Evolutionary conservation across 2,888 invertebrate genomes (phyloP), one percentile per base, ranked within the genome.

Genomic region (Phrixothrix hirtus): DNA sequence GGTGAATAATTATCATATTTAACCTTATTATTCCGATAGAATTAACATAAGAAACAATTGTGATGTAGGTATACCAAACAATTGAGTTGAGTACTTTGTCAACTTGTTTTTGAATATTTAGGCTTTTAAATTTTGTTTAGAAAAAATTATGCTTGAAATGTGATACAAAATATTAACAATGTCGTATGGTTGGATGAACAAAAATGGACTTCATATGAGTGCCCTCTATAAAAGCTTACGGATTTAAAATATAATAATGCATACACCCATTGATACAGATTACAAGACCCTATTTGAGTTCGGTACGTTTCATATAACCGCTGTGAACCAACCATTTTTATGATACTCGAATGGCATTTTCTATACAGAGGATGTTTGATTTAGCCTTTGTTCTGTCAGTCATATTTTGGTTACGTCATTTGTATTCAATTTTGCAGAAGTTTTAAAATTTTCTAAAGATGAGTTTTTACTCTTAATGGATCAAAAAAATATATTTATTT

Each of bases 351-450:
- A 59, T 59, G 57, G 57, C 59, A 57, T 57, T 57, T 55, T 55
- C 52, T 39, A 44, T 55, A 55, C 55, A 55, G 47, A 57, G 49
- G 48, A 55, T 48, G 45, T 48, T 44, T 53, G 47, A 38, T 48
- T 48, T 48, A 30, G 30, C 39, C 61, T 63, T 73, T 73, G 65
- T 72, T 47, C 69, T 73, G 72, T 68, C 72, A 71, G 69, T 73
- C 73, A 73, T 69, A 58, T 62, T 58, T 57, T 54, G 43, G 52
- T 53, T 65, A 59, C 58, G 59, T 63, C 64, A 66, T 66, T 66
- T 63, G 63, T 61, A 53, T 60, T 57, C 57, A 63, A 63, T 64
- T 63, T 63, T 57, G 61, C 59, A 62, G 59, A 63, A 56, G 55
- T 55, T 53, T 59, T 57, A 53, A 46, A 46, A 31, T 17, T 39